phyloP scores from a whole-genome alignment of 2,888 invertebrate genomes.

The Yponomeuta malinellus region DNA sequence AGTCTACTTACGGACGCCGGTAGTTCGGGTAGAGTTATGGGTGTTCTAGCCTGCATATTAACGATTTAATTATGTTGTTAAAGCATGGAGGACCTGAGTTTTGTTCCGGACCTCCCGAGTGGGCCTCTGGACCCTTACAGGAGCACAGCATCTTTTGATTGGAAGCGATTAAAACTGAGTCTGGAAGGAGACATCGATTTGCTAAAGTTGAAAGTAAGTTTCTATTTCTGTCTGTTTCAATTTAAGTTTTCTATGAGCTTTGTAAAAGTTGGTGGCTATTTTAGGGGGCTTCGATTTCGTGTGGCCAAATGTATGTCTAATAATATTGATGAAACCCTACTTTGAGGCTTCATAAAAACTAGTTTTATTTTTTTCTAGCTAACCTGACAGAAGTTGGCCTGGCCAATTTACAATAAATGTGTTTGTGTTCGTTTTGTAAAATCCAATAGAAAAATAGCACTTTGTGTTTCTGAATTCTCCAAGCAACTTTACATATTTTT shows the following conservation, averaged over 20 bases:
- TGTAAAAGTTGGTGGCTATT: not conserved
- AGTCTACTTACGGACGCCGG: not conserved
- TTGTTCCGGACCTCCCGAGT: slow-evolving; percentile 80
- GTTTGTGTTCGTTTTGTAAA: too few relatives aligned
- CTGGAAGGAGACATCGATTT: slow-evolving; percentile 85
- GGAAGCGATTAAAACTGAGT: slow-evolving; percentile 88
- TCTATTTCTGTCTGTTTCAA: slow-evolving; percentile 5
- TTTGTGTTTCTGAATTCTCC: too few relatives aligned
- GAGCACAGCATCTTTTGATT: slow-evolving; percentile 87
- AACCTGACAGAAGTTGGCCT: too few relatives aligned
- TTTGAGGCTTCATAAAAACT: too few relatives aligned
- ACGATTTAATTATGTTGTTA: not conserved
- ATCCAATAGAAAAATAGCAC: too few relatives aligned
- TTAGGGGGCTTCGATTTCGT: not conserved
- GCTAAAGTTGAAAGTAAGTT: slow-evolving; percentile 84
- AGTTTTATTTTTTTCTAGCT: too few relatives aligned
- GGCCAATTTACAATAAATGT: too few relatives aligned
- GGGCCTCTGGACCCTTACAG: slow-evolving; percentile 89
- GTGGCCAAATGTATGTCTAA: not conserved
- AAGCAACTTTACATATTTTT: too few relatives aligned
- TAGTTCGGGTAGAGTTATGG: not conserved
- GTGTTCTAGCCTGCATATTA: not conserved
- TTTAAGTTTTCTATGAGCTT: not conserved
- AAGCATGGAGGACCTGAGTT: slow-evolving; percentile 72
- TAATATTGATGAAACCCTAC: not conserved